These are phyloP conservation scores for Sorex araneus DNA, from an alignment of 2,113 vertebrate genomes.

Conservation along the genomic window DNA sequence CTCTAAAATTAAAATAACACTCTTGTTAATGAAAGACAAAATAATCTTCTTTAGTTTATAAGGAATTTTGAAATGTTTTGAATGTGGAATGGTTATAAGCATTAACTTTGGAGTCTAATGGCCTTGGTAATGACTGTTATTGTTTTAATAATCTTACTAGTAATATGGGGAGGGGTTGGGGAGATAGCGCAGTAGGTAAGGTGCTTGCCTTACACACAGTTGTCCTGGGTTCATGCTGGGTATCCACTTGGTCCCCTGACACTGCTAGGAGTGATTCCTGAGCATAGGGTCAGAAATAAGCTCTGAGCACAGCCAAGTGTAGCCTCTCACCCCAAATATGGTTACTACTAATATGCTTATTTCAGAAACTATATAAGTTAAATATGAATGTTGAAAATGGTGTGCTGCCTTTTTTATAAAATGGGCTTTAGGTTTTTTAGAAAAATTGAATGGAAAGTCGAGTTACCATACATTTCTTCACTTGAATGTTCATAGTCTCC, in stretches of 20 bases:
- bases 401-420: background rate
- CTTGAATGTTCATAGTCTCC: background rate
- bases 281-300: too few species aligned
- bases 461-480: background rate
- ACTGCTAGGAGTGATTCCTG: too few species aligned
- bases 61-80: constrained; percentile 29
- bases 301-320: too few species aligned
- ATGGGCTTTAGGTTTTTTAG: background rate
- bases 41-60: background rate
- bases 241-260: too few species aligned
- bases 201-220: too few species aligned
- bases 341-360: background rate
- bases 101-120: background rate
- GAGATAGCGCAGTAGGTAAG: too few species aligned
- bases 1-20: too few species aligned
- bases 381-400: background rate
- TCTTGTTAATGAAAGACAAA: background rate
- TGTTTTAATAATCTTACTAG: constrained; percentile 7
- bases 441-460: background rate
- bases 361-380: background rate
- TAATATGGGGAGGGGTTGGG: background rate
- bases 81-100: constrained; percentile 15
- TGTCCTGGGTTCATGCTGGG: too few species aligned
- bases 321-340: too few species aligned
- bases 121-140: background rate